These are phyloP conservation scores for Tangara arthus DNA, from an alignment of 2,797 vertebrate genomes.

Conservation along the genomic window DNA sequence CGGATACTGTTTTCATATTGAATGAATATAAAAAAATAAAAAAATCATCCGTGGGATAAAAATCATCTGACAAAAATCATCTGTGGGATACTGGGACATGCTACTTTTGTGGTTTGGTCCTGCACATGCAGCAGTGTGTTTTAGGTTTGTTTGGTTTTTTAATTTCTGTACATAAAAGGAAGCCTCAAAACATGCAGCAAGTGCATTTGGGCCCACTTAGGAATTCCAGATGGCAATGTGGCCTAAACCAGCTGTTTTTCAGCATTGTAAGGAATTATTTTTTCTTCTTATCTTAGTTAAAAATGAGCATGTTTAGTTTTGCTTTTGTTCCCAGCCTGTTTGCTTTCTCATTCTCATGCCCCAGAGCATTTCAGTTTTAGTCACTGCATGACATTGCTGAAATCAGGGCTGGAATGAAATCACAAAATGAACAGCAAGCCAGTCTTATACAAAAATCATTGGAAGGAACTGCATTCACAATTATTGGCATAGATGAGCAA, in stretches of 20 bases:
- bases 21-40: neutral
- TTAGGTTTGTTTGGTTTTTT: neutral
- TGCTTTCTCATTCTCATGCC: constrained; percentile 13
- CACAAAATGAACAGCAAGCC: neutral
- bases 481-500: neutral
- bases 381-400: neutral
- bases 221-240: neutral
- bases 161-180: neutral
- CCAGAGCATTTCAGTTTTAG: neutral
- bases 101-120: neutral
- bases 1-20: neutral
- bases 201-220: neutral
- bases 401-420: neutral
- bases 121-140: neutral
- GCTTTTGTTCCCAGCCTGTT: neutral
- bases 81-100: neutral
- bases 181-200: neutral
- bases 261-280: neutral
- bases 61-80: neutral
- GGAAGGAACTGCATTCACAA: neutral
- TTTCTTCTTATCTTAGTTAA: neutral
- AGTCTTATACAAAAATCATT: neutral
- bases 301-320: neutral
- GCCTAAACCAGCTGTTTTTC: neutral
- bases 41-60: neutral